Evolutionary conservation across 1,140 invertebrate genomes (phyloP), one percentile per base, ranked within the genome.

Genomic region (Spodoptera frugiperda): DNA sequence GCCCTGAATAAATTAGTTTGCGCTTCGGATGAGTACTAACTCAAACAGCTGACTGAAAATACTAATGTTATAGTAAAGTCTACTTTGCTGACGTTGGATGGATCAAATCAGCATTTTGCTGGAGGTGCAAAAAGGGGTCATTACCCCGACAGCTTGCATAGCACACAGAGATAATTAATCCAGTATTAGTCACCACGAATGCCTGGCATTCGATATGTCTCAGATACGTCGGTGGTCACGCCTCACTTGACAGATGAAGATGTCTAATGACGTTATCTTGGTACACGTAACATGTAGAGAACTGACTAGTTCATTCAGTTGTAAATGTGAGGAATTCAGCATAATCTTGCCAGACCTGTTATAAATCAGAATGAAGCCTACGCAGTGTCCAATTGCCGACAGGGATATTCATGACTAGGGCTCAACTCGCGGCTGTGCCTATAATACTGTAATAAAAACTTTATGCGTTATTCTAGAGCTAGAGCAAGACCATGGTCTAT

Each of bases 1-100:
- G 39, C 33, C 53, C 44, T 65, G 70, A 48, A 73, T 73, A 73
- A 73, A 73, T 73, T 73, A 73, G 54, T 57, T 73, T 59, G 55
- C 55, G 39, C 39, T 12, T 21, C 48, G 39, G 44, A 33, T 44
- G 33, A 54, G 67, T 30, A 71, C 49, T 54, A 71, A 51, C 30
- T 59, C 54, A 44, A 48, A 59, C 39, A 25, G 39, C 55, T 73
- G 54, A 59, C 39, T 73, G 33, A 57, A 21, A 59, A 48, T 46
- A 59, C n/a, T 49, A 59, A 59, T 73, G 39, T 73, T 59, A 73
- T 73, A 48, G 54, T 73, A 55, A 30, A 19, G 63, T 49, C 46
- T 49, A 30, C 39, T 44, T 65, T 46, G 39, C 17, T 44, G 61
- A 65, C 61, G 61, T 48, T 14, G 57, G 2, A 61, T 11, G 19